Percentiles rank a stretch among this genome's conserved stretches.
phyloP scores from a whole-genome alignment of 2,797 vertebrate genomes.

The Lithobates sylvaticus region DNA sequence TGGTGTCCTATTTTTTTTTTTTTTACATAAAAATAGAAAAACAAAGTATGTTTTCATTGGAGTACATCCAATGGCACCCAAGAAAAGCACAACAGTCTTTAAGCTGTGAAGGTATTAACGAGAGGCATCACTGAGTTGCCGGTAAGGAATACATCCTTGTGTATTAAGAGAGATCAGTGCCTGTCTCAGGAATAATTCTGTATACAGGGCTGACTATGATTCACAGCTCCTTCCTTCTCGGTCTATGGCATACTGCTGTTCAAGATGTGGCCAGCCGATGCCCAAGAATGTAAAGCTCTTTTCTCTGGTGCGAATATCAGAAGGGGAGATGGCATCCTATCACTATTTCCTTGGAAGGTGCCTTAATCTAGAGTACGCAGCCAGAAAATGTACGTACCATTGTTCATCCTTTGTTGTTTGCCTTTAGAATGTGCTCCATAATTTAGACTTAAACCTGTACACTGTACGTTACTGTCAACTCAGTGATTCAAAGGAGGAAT shows the following conservation, averaged over 20 bases:
- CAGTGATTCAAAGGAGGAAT: too few relatives aligned
- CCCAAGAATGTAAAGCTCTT: constrained; percentile 71
- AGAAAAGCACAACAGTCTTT: constrained; percentile 64
- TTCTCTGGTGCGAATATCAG: constrained; percentile 82
- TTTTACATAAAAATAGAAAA: too few relatives aligned
- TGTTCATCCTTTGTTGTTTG: constrained; percentile 16
- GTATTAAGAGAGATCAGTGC: constrained; percentile 75
- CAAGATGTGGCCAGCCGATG: constrained; percentile 73
- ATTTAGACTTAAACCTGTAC: neutral
- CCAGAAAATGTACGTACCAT: constrained; percentile 77
- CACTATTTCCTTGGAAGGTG: constrained; percentile 83
- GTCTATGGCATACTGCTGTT: constrained; percentile 73
- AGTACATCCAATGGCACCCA: constrained; percentile 63
- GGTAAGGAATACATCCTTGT: constrained; percentile 71
- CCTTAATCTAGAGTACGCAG: constrained; percentile 71
- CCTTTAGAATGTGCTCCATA: neutral
- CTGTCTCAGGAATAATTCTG: constrained; percentile 69
- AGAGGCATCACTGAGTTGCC: constrained; percentile 70
- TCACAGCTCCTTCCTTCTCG: constrained; percentile 48
- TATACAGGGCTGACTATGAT: constrained; percentile 52
- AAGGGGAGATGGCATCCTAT: constrained; percentile 88
- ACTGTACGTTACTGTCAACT: too few relatives aligned
- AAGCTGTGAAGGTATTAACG: constrained; percentile 72
- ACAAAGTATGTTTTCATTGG: too few relatives aligned
- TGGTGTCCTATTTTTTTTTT: too few relatives aligned